Evolutionary conservation across 2,113 vertebrate genomes (phyloP), one percentile per base, ranked within the genome.

Genomic region (Anas platyrhynchos): DNA sequence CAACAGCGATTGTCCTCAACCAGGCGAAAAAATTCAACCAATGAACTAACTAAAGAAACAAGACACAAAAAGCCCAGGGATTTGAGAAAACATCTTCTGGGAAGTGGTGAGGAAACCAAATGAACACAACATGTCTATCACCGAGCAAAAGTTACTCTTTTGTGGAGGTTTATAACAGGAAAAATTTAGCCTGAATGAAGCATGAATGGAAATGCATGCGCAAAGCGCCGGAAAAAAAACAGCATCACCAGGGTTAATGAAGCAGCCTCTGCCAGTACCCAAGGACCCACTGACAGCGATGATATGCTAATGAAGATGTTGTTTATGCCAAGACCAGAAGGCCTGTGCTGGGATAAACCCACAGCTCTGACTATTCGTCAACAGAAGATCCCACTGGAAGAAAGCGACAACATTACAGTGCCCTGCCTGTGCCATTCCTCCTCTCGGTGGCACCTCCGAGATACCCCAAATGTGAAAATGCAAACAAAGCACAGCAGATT

Each of bases 401-500:
- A 61, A 48, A 48, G 32, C 20, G 68, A 32, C 5, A 56, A 36
- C 27, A 34, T 59, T 38, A 9, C 3, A 72, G 52, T 23, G 6
- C 3, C 1, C 36, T 43, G 44, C 13, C 48, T 21, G 11, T n/a
- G 22, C 63, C 6, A 1, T 67, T 84, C 20, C 10, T 71, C 68
- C 10, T 71, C 68, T 44, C 44, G 14, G 16, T 55, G 9, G 4
- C 27, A 32, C 32, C 23, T 72, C 65, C 29, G 36, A 34, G 20
- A 52, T 48, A 13, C 11, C 16, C n/a, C 3, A 38, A 63, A 67
- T 0, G 0, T 23, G 31, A 52, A 71, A 89, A 20, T 2, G 48
- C 55, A 75, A 56, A 25, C 8, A 59, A 63, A 59, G 61, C 52
- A 34, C 12, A 46, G 43, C 23, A 29, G 22, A 67, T 67, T 41